Conservation (phyloP, 2,113 vertebrate species). For the Eptesicus fuscus region DNA sequence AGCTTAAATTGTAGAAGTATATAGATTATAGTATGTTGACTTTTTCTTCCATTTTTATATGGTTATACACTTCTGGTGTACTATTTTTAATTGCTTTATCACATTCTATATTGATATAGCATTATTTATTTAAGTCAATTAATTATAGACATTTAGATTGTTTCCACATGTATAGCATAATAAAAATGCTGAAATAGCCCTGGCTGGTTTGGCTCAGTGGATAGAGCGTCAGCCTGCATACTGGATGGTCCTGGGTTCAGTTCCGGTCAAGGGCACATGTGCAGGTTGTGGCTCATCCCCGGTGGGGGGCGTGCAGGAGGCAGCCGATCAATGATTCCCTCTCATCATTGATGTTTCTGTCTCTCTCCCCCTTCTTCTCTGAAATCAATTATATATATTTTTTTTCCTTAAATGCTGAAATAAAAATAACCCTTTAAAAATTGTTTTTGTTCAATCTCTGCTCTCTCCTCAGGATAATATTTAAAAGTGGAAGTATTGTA, state of each 20-base stretch:
- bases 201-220: too few relatives aligned
- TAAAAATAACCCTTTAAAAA: neutral
- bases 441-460: neutral
- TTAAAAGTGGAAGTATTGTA: neutral
- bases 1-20: neutral
- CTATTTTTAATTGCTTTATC: neutral
- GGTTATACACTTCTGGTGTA: neutral
- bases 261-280: too few relatives aligned
- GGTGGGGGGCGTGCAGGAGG: too few relatives aligned
- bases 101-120: neutral
- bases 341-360: too few relatives aligned
- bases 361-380: too few relatives aligned
- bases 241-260: too few relatives aligned
- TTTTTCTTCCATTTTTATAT: neutral
- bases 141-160: neutral
- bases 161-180: neutral
- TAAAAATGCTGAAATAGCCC: neutral
- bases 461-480: neutral
- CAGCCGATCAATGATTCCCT: too few relatives aligned
- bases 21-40: neutral
- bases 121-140: neutral
- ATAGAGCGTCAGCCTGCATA: too few relatives aligned
- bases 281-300: too few relatives aligned
- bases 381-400: too few relatives aligned
- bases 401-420: too few relatives aligned